phyloP scores from a whole-genome alignment of 2,113 vertebrate genomes.

The Eidolon helvum region DNA sequence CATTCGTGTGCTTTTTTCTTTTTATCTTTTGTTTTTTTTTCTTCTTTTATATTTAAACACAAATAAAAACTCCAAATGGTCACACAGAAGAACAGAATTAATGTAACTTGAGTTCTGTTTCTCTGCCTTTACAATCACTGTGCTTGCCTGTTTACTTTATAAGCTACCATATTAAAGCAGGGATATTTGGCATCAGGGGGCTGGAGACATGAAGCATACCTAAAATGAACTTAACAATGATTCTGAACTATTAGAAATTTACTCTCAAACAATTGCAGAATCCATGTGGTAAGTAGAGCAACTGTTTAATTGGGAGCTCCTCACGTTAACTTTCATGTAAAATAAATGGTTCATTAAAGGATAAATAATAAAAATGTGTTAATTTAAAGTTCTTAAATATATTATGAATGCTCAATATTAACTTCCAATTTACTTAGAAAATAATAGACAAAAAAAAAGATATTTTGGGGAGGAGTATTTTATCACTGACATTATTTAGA shows the following conservation, averaged over 20 bases:
- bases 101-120: background rate
- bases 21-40: no score
- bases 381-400: background rate
- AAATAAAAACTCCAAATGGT: background rate
- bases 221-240: background rate
- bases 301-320: background rate
- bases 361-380: background rate
- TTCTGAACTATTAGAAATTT: background rate
- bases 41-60: background rate
- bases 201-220: background rate
- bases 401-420: background rate
- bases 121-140: background rate
- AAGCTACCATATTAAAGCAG: background rate
- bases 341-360: background rate
- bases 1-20: no score
- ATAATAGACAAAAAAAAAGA: background rate
- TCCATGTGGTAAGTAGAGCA: background rate
- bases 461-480: background rate
- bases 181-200: background rate
- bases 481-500: background rate
- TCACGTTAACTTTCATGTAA: background rate
- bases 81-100: no score
- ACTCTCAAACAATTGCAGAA: background rate
- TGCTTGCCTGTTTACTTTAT: background rate
- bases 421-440: background rate